Evolutionary conservation across 2,888 invertebrate genomes (phyloP).

Genomic region (Epinotia demarniana): DNA sequence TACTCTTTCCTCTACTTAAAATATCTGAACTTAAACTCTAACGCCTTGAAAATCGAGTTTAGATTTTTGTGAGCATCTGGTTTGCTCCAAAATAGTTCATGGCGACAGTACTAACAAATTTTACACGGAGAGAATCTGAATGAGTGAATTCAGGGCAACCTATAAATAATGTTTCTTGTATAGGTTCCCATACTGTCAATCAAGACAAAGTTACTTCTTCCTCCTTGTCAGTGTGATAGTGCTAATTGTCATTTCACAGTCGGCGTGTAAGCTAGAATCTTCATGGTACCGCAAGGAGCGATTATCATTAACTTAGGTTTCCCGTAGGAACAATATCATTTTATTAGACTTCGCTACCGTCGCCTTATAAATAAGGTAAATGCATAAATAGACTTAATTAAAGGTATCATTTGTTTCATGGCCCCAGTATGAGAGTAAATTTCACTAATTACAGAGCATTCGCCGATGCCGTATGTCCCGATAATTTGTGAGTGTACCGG

Average conservation of each 20-base stretch:
- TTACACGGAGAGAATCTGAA: no score
- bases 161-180: no score
- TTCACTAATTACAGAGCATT: slow-evolving; percentile 56
- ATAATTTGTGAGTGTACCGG: slow-evolving; percentile 27
- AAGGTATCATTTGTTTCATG: slow-evolving; percentile 45
- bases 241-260: no score
- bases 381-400: slow-evolving; percentile 13
- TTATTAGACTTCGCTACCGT: neutral
- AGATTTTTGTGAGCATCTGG: no score
- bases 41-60: no score
- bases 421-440: slow-evolving; percentile 52
- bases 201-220: neutral
- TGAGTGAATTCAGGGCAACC: no score
- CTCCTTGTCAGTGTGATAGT: neutral
- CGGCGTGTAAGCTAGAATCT: neutral
- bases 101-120: no score
- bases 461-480: slow-evolving; percentile 42
- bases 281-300: neutral
- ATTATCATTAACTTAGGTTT: neutral
- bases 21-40: no score
- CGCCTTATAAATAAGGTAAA: neutral
- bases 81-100: no score
- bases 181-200: neutral
- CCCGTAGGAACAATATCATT: neutral
- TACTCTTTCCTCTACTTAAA: no score